Conservation (phyloP, 2,888 invertebrate species). For the Marasmarcha lunaedactyla region DNA sequence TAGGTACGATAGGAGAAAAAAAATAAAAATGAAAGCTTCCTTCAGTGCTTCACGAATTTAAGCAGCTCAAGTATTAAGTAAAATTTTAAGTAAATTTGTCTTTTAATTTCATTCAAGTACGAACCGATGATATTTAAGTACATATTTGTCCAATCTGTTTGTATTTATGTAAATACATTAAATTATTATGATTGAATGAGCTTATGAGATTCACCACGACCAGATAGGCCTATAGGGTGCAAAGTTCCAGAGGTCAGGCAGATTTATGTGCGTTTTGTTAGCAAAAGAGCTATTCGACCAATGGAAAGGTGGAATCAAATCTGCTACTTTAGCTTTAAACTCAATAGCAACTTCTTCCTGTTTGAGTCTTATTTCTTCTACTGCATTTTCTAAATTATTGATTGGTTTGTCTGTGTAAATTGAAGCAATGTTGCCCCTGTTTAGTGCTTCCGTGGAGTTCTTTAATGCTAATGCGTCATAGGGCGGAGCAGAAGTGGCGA, state of each 20-base stretch:
- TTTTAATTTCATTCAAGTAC: too few species aligned
- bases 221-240: slow-evolving; percentile 69
- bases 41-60: too few species aligned
- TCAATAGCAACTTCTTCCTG: slow-evolving; percentile 44
- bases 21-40: slow-evolving; percentile 10
- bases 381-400: slow-evolving; percentile 41
- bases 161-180: not conserved
- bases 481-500: slow-evolving; percentile 49
- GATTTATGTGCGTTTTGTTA: slow-evolving; percentile 74
- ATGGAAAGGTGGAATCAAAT: slow-evolving; percentile 72
- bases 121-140: too few species aligned
- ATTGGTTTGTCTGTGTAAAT: slow-evolving; percentile 55
- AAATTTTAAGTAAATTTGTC: too few species aligned
- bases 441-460: slow-evolving; percentile 29
- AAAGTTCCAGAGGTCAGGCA: slow-evolving; percentile 82
- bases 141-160: too few species aligned
- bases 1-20: slow-evolving; percentile 8
- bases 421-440: slow-evolving; percentile 51
- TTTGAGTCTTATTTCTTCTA: slow-evolving; percentile 15
- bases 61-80: too few species aligned
- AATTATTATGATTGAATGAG: slow-evolving; percentile 1
- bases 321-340: slow-evolving; percentile 28
- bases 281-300: slow-evolving; percentile 80
- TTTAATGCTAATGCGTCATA: slow-evolving; percentile 31
- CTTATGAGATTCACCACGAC: slow-evolving; percentile 63